phyloP scores from a whole-genome alignment of 2,113 vertebrate species.

The Nicator chloris region DNA sequence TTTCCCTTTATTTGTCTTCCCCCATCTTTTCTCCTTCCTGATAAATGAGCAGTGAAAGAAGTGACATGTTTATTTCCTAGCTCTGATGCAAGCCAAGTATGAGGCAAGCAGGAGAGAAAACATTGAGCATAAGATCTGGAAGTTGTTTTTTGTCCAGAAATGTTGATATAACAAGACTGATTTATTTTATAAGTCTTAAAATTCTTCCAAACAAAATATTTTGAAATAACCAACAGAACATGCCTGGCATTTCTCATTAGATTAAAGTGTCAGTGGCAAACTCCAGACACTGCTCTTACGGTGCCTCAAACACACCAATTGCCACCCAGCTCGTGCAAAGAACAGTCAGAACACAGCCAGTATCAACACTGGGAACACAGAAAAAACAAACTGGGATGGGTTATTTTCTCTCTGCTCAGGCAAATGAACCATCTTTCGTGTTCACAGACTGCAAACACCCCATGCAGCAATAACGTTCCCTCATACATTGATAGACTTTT shows the following conservation, averaged over 20 bases:
- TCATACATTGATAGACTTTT: fast-evolving
- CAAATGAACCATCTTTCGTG: not conserved
- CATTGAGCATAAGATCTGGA: not conserved
- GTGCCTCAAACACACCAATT: not conserved
- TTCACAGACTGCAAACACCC: not conserved
- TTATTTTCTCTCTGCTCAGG: not conserved
- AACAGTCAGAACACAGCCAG: not conserved
- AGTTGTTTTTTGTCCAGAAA: not conserved
- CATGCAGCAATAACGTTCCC: not conserved
- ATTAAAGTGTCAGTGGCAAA: not conserved
- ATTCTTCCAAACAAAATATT: not conserved
- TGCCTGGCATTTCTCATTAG: not conserved
- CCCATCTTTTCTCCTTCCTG: not conserved
- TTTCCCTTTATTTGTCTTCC: not conserved
- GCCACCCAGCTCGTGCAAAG: not conserved
- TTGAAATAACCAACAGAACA: not conserved
- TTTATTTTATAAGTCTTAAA: not conserved
- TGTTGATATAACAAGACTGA: not conserved
- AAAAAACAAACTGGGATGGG: not conserved
- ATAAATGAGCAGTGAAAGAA: not conserved
- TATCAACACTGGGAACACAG: not conserved
- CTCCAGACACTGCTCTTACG: not conserved
- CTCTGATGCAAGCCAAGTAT: not conserved
- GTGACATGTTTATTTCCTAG: not conserved
- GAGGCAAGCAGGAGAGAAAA: not conserved